phyloP scores from a whole-genome alignment of 2,888 invertebrate species.

The Torymus tubicola region DNA sequence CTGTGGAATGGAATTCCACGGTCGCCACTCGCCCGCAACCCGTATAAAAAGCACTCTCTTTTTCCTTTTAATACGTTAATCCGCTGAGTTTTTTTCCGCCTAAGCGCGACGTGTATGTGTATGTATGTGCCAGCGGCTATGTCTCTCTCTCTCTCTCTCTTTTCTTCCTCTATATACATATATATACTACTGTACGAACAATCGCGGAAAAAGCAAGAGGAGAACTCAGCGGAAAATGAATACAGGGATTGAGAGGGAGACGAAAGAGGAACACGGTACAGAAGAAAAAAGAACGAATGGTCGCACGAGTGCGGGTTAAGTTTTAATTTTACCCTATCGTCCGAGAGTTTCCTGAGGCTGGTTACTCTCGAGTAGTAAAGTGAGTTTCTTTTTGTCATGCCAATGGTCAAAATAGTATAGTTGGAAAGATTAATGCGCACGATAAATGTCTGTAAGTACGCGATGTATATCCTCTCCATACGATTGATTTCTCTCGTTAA shows the following conservation, averaged over 20 bases:
- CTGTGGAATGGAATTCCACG: not conserved
- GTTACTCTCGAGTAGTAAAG: too few relatives aligned
- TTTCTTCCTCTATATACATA: too few relatives aligned
- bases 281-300: not conserved
- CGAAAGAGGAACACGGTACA: not conserved
- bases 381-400: conserved; percentile 31
- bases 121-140: too few relatives aligned
- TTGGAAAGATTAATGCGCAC: not conserved
- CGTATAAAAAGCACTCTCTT: conserved; percentile 1
- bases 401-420: not conserved
- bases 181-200: too few relatives aligned
- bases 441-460: not conserved
- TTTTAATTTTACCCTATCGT: conserved; percentile 41
- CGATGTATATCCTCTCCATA: not conserved
- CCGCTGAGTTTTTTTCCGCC: not conserved
- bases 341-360: not conserved
- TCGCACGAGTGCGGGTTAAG: conserved; percentile 23
- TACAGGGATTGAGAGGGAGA: conserved; percentile 27
- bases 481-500: not conserved
- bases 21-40: not conserved
- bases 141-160: not conserved
- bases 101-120: not conserved
- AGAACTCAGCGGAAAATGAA: conserved; percentile 8
- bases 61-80: conserved; percentile 39
- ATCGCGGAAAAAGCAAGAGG: conserved; percentile 4